Base-by-base conservation (phyloP, 2,113 vertebrate species). In the Bungarus multicinctus region DNA sequence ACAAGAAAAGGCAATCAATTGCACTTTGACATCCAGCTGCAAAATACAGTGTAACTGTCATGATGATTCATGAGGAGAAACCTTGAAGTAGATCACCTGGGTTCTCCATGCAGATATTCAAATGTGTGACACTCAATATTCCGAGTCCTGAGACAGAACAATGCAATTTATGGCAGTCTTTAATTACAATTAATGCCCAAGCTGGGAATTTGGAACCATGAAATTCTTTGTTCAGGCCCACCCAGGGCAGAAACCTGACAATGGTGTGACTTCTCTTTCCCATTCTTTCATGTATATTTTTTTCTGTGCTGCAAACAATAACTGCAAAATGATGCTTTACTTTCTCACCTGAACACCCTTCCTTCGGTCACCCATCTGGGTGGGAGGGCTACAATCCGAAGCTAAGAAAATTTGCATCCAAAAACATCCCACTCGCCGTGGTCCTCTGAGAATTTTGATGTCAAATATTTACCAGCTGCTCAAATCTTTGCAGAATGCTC, bases 131-230 rank as follows among this genome's bases (percentile, higher is more conserved):
- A 50, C 64, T 39, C 45, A 45, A 92, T 90, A 94, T 81, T 87
- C 81, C 7, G 30, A 20, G 45, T 85, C 88, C 25, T 6, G 1
- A 58, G 39, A 69, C 93, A 69, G 81, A 45, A 93, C 69, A 93
- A 89, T 89, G 47, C n/a, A 60, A 93, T 93, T 91, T 91, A 93
- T 90, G 55, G 91, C 85, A 12, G 11, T 20, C 88, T 91, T 39
- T 2, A 85, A 88, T 88, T 91, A 39, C 92, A 16, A 50, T n/a
- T 81, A 74, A 81, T 85, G 54, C 45, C 9, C 50, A 1, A 25
- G 22, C 20, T 91, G 60, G 53, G 91, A 91, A 88, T n/a, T 50
- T 5, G 58, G 85, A 93, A 91, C 47, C 2, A 27, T 60, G 52
- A 57, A 85, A 58, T 2, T 88, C 30, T 85, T 91, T 18, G 60